These are phyloP conservation scores for Garra rufa DNA, from an alignment of 2,113 vertebrate genomes.

Conservation along the genomic window DNA sequence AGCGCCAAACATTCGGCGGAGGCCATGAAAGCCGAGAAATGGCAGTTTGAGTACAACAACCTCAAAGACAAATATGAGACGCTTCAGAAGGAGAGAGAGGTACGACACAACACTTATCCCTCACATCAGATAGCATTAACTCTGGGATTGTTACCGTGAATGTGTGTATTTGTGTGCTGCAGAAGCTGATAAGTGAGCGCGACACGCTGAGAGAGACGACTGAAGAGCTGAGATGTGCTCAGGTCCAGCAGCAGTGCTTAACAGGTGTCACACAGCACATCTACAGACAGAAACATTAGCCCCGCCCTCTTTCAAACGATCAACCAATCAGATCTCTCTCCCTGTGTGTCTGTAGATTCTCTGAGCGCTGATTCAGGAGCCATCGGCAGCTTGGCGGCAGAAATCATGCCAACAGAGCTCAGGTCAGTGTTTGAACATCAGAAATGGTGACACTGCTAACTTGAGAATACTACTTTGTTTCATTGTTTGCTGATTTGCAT, in stretches of 20 bases:
- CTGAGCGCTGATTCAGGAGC: constrained; percentile 70
- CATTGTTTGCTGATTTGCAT: too few species aligned
- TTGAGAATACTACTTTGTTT: background rate
- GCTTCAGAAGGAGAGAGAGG: constrained; percentile 87
- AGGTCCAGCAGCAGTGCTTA: constrained; percentile 83
- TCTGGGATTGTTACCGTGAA: constrained; percentile 1
- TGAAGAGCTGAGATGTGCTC: constrained; percentile 86
- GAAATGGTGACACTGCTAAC: background rate
- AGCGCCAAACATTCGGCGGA: constrained; percentile 82
- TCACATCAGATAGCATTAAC: background rate
- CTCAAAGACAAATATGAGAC: constrained; percentile 85
- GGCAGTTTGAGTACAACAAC: constrained; percentile 89
- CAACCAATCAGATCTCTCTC: background rate
- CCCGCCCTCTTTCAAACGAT: constrained; percentile 19
- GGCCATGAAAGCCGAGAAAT: constrained; percentile 88
- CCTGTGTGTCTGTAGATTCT: constrained; percentile 66
- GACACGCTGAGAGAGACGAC: constrained; percentile 87
- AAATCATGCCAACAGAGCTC: constrained; percentile 89
- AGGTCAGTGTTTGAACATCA: constrained; percentile 68
- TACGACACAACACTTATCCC: constrained; percentile 64
- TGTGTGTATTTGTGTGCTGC: constrained; percentile 9
- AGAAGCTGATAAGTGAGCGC: constrained; percentile 84
- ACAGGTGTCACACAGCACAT: constrained; percentile 73
- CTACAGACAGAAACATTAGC: background rate
- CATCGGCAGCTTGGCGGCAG: constrained; percentile 83